Conservation (phyloP, 2,113 vertebrate genomes). For the Salminus brasiliensis region DNA sequence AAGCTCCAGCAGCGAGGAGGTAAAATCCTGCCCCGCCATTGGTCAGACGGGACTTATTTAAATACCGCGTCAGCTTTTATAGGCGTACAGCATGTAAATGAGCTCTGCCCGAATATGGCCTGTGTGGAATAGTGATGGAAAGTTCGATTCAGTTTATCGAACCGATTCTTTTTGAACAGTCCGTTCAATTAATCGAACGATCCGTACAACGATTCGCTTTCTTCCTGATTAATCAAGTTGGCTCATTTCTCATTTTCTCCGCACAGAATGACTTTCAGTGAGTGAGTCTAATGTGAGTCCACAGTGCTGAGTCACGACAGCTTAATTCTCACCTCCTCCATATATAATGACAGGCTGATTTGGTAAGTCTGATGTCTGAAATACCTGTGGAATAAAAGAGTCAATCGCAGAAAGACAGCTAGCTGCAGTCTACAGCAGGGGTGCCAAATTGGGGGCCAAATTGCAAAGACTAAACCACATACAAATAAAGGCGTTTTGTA, state of each 20-base stretch:
- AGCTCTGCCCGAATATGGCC: slow-evolving; percentile 74
- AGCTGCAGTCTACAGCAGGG: neutral
- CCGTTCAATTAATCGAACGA: neutral
- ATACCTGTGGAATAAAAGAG: no score
- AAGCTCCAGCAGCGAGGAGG: slow-evolving; percentile 5
- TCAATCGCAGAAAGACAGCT: no score
- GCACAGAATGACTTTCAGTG: neutral
- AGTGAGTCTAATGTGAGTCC: no score
- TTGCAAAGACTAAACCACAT: no score
- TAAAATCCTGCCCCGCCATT: slow-evolving; percentile 59
- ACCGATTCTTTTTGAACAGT: neutral
- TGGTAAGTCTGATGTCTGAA: neutral
- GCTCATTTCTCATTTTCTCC: neutral
- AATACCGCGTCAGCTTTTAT: slow-evolving; percentile 53
- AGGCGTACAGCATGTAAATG: slow-evolving; percentile 76
- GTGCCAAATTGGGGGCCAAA: no score
- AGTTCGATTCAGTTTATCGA: neutral
- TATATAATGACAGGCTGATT: neutral
- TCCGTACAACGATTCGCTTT: neutral
- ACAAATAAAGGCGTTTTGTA: no score
- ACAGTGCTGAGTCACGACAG: no score
- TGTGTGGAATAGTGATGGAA: neutral
- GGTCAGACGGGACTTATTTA: slow-evolving; percentile 56
- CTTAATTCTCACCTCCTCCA: neutral
- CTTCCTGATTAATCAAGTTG: neutral